Evolutionary conservation across 2,888 invertebrate species (phyloP), one percentile per base, ranked within the genome.

Genomic region (Netelia inedita): DNA sequence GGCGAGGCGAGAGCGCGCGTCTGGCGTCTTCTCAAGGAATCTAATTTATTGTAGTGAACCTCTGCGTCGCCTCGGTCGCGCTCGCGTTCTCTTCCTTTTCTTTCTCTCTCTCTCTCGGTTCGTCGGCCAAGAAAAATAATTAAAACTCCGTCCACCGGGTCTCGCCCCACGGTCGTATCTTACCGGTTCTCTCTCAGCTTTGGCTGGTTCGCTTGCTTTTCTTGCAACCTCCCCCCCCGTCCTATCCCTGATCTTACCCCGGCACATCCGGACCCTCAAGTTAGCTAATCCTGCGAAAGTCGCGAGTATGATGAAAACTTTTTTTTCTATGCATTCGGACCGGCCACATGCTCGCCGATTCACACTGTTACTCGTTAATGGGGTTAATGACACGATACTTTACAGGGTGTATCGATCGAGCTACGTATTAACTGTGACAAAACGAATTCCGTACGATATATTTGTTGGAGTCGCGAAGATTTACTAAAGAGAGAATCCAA

Each of bases 51-150:
- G 79, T 75, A 83, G 79, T 75, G 79, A 75, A 65, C 76, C 69
- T 69, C 55, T 61, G 28, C 43, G 28, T 21, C 59, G 68, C 50
- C 61, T 66, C 74, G 66, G 28, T 61, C 28, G 57, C 41, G 23
- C n/a, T 55, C 35, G 46, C 72, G 3, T 72, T 72, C 50, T 63
- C 11, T 23, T 53, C 55, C 76, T 75, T 55, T 53, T 61, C 61
- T 53, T 66, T 61, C 72, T 46, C 66, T 65, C 53, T 63, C 55
- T 16, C 71, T 14, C 35, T 73, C 68, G 35, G 63, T 63, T 69
- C 11, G 53, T 79, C 57, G 65, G 74, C 78, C 79, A 85, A 81
- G 85, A 85, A 85, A 85, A 85, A 85, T 82, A 81, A 85, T 85
- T 85, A 85, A 85, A 85, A 85, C 85, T 85, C 85, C 66, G 78